Evolutionary conservation across 1,140 invertebrate genomes (phyloP).

Genomic region (Penaeus vannamei): DNA sequence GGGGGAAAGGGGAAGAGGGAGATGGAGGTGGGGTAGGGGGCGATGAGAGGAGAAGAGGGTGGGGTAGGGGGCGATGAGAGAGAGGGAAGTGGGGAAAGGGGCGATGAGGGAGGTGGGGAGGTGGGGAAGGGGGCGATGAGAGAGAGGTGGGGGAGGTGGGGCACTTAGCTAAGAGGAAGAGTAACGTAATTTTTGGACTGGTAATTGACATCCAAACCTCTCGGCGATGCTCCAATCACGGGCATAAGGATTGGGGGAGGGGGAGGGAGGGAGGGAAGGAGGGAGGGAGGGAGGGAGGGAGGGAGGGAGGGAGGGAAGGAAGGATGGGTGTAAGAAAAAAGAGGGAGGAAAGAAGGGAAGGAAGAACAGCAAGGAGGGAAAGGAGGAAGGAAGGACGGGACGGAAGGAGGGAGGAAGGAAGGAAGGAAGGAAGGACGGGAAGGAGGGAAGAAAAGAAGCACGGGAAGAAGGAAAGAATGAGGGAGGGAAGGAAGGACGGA

Average conservation of each 20-base stretch:
- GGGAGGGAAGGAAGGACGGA: not conserved
- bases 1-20: not conserved
- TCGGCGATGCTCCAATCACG: conserved; percentile 35
- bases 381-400: not conserved
- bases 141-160: not conserved
- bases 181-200: conserved; percentile 41
- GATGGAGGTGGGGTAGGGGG: not conserved
- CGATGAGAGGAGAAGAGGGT: not conserved
- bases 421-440: too few species aligned
- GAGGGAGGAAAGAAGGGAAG: not conserved
- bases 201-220: conserved; percentile 49
- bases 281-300: not conserved
- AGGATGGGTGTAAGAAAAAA: not conserved
- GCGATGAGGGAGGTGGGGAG: not conserved
- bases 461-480: not conserved
- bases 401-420: not conserved
- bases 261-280: not conserved
- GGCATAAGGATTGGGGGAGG: not conserved
- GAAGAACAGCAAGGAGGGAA: not conserved
- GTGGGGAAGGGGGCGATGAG: not conserved
- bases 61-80: not conserved
- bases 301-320: not conserved
- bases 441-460: not conserved
- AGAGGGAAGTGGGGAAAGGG: not conserved
- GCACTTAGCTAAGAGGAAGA: conserved; percentile 39